Conservation (phyloP, 37 sponge, comb jelly and placozoan species). For the Tethya wilhelma region DNA sequence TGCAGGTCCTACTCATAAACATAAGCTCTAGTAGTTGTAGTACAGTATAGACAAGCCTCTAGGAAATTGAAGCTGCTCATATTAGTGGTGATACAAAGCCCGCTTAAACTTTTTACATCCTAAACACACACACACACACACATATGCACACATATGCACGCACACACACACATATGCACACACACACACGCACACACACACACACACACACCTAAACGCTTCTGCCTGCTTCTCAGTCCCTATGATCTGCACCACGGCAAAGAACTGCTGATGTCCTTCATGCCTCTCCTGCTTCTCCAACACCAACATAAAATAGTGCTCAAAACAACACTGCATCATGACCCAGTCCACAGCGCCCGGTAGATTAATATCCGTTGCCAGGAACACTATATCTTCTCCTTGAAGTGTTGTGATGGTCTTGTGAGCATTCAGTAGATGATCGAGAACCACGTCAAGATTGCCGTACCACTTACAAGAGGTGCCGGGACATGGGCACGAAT, state of each 20-base stretch:
- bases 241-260: constrained; percentile 95
- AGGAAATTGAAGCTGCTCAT: too few relatives aligned
- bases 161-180: constrained; percentile 26
- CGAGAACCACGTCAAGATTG: constrained; percentile 77
- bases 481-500: constrained; percentile 95
- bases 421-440: constrained; percentile 82
- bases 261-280: constrained; percentile 94
- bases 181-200: too few relatives aligned
- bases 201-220: constrained; percentile 63
- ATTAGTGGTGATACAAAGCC: too few relatives aligned
- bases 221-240: constrained; percentile 90
- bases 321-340: constrained; percentile 97
- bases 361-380: constrained; percentile 95
- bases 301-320: constrained; percentile 93
- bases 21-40: too few relatives aligned
- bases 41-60: too few relatives aligned
- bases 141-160: not conserved
- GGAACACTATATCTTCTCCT: constrained; percentile 97
- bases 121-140: constrained; percentile 17
- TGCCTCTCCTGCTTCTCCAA: constrained; percentile 94
- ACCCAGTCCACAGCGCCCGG: constrained; percentile 98
- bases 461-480: constrained; percentile 95
- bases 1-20: too few relatives aligned
- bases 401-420: constrained; percentile 93
- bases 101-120: too few relatives aligned